Evolutionary conservation across 2,113 vertebrate genomes (phyloP), one percentile per base, ranked within the genome.

Genomic region (Synodontis membranacea): DNA sequence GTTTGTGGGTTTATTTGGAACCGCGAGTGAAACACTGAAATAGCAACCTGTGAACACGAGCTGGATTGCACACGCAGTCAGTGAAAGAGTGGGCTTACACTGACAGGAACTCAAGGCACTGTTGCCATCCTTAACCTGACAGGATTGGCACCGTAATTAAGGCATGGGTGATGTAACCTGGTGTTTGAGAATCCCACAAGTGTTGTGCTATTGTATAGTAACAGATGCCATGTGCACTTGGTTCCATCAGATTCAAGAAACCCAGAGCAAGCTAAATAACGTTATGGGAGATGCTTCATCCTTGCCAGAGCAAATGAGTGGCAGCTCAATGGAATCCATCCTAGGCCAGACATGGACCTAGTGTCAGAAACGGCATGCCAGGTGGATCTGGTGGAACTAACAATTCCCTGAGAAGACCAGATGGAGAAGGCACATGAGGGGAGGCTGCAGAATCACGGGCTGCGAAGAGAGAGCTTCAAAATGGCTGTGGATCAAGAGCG

Each of bases 71-170:
- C 25, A 75, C 42, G 10, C 72, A 75, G 23, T 46, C 42, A 46
- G 72, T 46, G 46, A 50, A 19, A n/a, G 46, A n/a, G 74, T 76
- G 25, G 74, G 74, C 74, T 50, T n/a, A n/a, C 74, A n/a, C 25
- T 76, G 74, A 76, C 74, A 76, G 12, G 25, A 76, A 48, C 68
- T 39, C 68, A 25, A 72, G 68, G 28, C 46, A 3, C 12, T 19
- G 46, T 11, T 76, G 74, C 74, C 28, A 50, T 50, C 28, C 15
- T 50, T 76, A 46, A 28, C 74, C 46, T 76, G 44, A 50, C 44
- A 76, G 46, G 46, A 48, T 31, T 76, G 44, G 25, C 44, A 50
- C 46, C 31, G 28, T 76, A 76, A 76, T 76, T 76, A 76, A 76
- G 6, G 11, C 42, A 50, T 31, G 70, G 39, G 3, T 44, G 70